A percentile compares a stretch with the other conserved stretches of the same genome.
Evolutionary conservation across 2,113 vertebrate species (phyloP).

Genomic region (Gymnogyps californianus): DNA sequence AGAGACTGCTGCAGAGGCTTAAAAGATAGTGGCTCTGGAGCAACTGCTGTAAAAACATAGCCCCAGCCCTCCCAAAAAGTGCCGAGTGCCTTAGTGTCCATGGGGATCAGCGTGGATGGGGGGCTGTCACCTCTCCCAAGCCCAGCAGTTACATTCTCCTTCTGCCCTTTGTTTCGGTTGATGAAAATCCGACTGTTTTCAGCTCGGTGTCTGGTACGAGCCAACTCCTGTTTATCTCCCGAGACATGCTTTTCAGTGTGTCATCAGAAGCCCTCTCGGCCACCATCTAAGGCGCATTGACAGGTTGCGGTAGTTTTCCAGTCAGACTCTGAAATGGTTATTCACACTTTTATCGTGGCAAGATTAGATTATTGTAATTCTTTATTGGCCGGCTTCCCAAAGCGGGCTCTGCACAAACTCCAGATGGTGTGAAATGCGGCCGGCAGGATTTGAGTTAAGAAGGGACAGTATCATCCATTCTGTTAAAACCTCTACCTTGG

Average conservation of each 20-base stretch:
- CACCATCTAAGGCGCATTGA: background rate
- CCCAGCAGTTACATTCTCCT: background rate
- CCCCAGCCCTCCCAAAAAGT: background rate
- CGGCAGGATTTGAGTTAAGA: constrained; percentile 27
- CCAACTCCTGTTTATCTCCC: background rate
- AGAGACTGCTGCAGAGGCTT: constrained; percentile 12
- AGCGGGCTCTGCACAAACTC: constrained; percentile 30
- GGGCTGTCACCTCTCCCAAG: background rate
- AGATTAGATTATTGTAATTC: constrained; percentile 61
- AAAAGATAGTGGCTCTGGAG: background rate
- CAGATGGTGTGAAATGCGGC: constrained; percentile 54
- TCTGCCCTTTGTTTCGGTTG: background rate
- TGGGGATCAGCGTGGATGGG: background rate
- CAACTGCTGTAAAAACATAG: background rate
- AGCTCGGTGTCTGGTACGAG: fast-evolving
- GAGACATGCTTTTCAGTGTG: background rate
- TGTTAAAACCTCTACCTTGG: constrained; percentile 24
- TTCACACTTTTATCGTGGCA: constrained; percentile 23
- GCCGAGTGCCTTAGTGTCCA: background rate
- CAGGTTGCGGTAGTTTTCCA: constrained; percentile 48
- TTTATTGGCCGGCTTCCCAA: constrained; percentile 24
- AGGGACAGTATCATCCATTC: constrained; percentile 5
- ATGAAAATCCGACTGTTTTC: background rate
- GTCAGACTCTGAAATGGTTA: constrained; percentile 32
- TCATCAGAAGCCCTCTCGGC: background rate